phyloP scores from a whole-genome alignment of 2,113 vertebrate species.

The Pseudolaguvia tuberculata region DNA sequence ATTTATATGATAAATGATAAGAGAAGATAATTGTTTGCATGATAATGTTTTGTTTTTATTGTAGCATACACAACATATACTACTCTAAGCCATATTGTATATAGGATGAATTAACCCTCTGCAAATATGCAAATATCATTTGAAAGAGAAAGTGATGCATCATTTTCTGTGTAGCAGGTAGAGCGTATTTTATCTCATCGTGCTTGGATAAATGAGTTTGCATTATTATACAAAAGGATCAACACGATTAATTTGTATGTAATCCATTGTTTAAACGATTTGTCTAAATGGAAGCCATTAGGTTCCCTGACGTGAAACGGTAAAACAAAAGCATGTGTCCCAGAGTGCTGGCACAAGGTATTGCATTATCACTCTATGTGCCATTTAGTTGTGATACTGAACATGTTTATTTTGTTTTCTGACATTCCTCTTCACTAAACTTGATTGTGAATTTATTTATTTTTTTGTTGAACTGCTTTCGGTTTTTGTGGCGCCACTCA shows the following conservation, averaged over 20 bases:
- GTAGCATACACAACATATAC: too few relatives aligned
- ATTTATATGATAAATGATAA: too few relatives aligned
- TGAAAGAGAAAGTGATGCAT: neutral
- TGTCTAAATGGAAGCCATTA: constrained; percentile 52
- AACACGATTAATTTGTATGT: constrained; percentile 41
- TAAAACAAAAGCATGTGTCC: constrained; percentile 21
- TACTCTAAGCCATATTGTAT: too few relatives aligned
- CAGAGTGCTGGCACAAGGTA: constrained; percentile 19
- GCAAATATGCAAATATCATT: too few relatives aligned
- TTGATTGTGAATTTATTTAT: neutral
- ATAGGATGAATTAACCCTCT: neutral
- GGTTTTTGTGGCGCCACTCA: constrained; percentile 33
- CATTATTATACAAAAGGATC: constrained; percentile 47
- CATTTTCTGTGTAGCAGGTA: neutral
- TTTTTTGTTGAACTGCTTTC: neutral
- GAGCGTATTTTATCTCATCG: neutral
- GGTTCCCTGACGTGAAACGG: constrained; percentile 30
- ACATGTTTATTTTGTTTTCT: constrained; percentile 14
- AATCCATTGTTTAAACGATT: constrained; percentile 25
- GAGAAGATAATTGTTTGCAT: too few relatives aligned
- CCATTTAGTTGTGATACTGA: constrained; percentile 10
- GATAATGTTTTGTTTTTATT: too few relatives aligned
- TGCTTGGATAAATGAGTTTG: neutral
- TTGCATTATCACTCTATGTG: neutral
- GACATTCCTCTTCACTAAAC: constrained; percentile 1